Conservation (phyloP, 2,888 invertebrate genomes). For the Ormyrus thymus region DNA sequence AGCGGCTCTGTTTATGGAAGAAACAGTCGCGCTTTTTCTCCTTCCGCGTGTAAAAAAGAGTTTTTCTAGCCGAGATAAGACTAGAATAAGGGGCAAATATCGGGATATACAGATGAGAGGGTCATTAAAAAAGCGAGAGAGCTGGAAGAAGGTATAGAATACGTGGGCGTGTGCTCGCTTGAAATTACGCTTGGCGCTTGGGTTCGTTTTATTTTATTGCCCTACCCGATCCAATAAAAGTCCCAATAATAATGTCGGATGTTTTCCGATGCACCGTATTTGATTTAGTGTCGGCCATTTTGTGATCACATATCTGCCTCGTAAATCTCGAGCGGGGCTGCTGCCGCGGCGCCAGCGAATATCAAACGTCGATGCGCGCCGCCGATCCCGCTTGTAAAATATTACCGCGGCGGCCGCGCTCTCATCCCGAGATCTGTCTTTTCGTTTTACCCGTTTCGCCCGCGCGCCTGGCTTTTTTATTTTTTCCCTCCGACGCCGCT, state of each 20-base stretch:
- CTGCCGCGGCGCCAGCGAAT: conserved; percentile 68
- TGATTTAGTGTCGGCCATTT: conserved; percentile 75
- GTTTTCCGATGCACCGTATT: conserved; percentile 75
- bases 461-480: conserved; percentile 9
- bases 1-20: conserved; percentile 39
- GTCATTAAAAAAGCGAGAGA: conserved; percentile 31
- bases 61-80: neutral
- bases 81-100: neutral
- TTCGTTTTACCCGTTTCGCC: conserved; percentile 2
- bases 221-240: conserved; percentile 72
- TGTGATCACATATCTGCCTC: conserved; percentile 75
- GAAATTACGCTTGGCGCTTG: conserved; percentile 62
- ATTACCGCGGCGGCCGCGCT: conserved; percentile 62
- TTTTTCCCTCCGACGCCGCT: conserved; percentile 3
- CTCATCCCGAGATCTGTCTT: conserved; percentile 37
- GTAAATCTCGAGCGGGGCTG: conserved; percentile 70
- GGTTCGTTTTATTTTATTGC: conserved; percentile 67
- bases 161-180: conserved; percentile 54
- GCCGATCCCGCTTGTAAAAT: conserved; percentile 72
- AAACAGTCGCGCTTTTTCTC: conserved; percentile 27
- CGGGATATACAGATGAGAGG: neutral
- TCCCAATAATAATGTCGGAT: conserved; percentile 76
- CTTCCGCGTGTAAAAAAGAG: neutral
- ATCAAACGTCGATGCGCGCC: conserved; percentile 74
- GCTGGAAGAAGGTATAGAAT: neutral